Base-by-base conservation (phyloP, 1,140 invertebrate genomes). In the Drosophila sturtevanti region DNA sequence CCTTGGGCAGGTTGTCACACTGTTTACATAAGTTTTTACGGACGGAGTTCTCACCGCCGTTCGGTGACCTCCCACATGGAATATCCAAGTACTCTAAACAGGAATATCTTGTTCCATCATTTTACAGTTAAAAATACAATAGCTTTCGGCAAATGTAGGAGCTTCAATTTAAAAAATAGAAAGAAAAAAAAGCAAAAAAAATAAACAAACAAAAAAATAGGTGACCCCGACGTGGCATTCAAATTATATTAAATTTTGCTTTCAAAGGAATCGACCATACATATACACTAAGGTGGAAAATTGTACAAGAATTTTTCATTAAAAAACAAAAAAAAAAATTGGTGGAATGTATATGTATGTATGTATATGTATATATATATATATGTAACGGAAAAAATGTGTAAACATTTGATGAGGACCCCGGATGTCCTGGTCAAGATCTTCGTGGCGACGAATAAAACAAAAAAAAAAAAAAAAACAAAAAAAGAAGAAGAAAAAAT, bases 361-460 rank as follows among this genome's bases (percentile, higher is more conserved):
- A 31, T 7, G 4, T 31, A 31, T 6, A 4, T 6, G 6, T 31
- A 31, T 31, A 31, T 31, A 31, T 31, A 31, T 31, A 7, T 31
- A 31, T 31, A 31, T 31, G 27, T 4, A 6, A 31, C 27, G 27
- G 27, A 1, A 21, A 18, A 48, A 48, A 48, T 48, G 16, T 48
- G 41, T 48, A 48, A 48, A 48, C 41, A 48, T 48, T 48, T 48
- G 52, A 34, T 55, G 52, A 31, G 52, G 27, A 27, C 24, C 27
- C 14, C 52, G 24, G 14, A 34, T 56, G 54, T 31, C 44, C 68
- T 24, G 58, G 64, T 44, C 55, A 52, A 10, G 67, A n/a, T 38
- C 14, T 31, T 11, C 3, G 6, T 21, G 63, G 58, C 14, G 34
- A 61, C 60, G 56, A 51, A 48, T n/a, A n/a, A 55, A 71, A 71